Percentiles rank a stretch among this genome's conserved stretches.
Conservation (phyloP, 2,113 vertebrate species). For the Charadrius vociferus region DNA sequence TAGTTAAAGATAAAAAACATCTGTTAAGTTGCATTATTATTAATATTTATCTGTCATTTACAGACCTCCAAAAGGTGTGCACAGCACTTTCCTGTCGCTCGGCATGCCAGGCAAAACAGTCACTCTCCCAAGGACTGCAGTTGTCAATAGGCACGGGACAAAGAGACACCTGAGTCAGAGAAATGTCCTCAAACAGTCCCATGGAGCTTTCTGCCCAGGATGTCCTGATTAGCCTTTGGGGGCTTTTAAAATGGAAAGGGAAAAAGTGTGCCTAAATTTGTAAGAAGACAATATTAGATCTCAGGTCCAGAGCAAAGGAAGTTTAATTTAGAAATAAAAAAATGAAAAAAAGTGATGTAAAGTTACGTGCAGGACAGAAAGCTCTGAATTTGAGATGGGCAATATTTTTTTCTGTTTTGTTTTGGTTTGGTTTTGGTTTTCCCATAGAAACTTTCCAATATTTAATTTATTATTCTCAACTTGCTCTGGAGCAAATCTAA, state of each 20-base stretch:
- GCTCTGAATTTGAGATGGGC: not conserved
- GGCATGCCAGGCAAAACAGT: not conserved
- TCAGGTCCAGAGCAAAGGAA: not conserved
- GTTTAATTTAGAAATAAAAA: not conserved
- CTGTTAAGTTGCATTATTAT: constrained; percentile 3
- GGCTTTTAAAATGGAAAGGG: not conserved
- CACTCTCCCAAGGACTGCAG: not conserved
- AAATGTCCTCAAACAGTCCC: not conserved
- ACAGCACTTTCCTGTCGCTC: constrained; percentile 5
- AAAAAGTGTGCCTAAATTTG: not conserved
- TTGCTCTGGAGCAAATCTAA: not conserved
- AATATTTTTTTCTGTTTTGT: not conserved
- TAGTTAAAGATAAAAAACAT: constrained; percentile 23
- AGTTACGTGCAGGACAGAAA: not conserved
- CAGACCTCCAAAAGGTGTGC: constrained; percentile 25
- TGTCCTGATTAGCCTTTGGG: not conserved
- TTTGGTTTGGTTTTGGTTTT: not conserved
- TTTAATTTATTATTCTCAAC: not conserved
- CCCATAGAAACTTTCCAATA: not conserved
- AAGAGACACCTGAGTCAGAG: not conserved
- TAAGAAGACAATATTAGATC: not conserved
- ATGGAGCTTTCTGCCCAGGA: not conserved
- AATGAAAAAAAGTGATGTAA: not conserved
- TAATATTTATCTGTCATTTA: constrained; percentile 51
- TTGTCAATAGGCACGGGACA: not conserved